Evolutionary conservation across 2,113 vertebrate genomes (phyloP).

Genomic region (Tragelaphus strepsiceros): DNA sequence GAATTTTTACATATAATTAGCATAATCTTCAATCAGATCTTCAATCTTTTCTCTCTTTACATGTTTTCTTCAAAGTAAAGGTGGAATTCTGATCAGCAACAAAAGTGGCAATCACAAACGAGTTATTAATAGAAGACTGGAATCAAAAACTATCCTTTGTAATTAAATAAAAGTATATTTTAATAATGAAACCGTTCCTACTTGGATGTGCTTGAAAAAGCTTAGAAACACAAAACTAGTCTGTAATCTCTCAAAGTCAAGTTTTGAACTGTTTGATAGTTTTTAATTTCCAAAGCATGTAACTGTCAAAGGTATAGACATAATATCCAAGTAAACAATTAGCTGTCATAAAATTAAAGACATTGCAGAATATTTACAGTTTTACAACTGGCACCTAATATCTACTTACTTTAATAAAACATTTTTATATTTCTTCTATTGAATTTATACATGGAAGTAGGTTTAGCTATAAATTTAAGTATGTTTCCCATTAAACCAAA

Average conservation of each 20-base stretch:
- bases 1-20: constrained; percentile 8
- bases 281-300: constrained; percentile 8
- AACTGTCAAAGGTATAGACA: constrained; percentile 4
- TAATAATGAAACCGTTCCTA: background rate
- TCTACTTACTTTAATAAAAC: background rate
- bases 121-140: background rate
- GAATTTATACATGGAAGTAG: background rate
- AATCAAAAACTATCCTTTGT: background rate
- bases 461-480: constrained; percentile 6
- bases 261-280: background rate
- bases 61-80: background rate
- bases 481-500: background rate
- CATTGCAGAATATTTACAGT: background rate
- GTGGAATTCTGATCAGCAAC: background rate
- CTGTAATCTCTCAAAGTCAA: background rate
- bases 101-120: background rate
- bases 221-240: background rate
- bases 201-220: background rate
- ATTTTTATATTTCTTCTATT: constrained; percentile 8
- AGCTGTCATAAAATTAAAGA: constrained; percentile 21
- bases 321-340: constrained; percentile 15
- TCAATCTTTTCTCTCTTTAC: background rate
- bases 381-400: background rate
- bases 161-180: constrained; percentile 11
- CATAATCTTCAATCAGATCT: background rate